phyloP scores from a whole-genome alignment of 2,113 vertebrate species.

The Anguilla rostrata region DNA sequence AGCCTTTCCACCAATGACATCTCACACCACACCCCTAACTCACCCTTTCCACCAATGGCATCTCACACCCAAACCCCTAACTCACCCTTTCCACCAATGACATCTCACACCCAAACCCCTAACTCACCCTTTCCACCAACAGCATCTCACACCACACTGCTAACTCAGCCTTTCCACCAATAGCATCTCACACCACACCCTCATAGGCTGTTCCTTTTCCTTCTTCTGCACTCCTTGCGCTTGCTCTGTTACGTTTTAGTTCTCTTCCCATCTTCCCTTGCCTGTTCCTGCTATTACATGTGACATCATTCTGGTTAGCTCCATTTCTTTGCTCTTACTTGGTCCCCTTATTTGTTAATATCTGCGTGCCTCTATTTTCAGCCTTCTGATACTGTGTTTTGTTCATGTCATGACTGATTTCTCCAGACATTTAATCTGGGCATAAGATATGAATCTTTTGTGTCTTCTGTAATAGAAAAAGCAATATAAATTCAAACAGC shows the following conservation, averaged over 20 bases:
- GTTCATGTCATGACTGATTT: neutral
- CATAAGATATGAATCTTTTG: neutral
- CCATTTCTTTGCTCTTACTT: neutral
- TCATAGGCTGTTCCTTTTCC: slow-evolving; percentile 23
- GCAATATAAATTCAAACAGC: neutral
- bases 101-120: neutral
- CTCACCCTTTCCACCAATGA: neutral
- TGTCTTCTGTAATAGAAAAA: no score
- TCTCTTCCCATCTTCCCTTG: slow-evolving; percentile 62
- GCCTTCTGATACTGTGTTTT: neutral
- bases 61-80: neutral
- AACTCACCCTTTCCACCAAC: neutral
- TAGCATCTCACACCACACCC: neutral
- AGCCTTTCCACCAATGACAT: neutral
- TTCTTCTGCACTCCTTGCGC: slow-evolving; percentile 60
- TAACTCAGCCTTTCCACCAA: neutral
- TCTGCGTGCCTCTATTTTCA: neutral
- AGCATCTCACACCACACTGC: neutral
- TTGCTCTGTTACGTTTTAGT: slow-evolving; percentile 67
- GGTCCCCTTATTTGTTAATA: neutral
- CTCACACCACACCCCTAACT: neutral
- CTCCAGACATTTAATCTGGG: neutral
- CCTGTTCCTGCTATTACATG: slow-evolving; percentile 35
- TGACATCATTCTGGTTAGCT: slow-evolving; percentile 31
- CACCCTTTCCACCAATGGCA: neutral